phyloP scores from a whole-genome alignment of 1,140 invertebrate species.

The Polypedilum vanderplanki region DNA sequence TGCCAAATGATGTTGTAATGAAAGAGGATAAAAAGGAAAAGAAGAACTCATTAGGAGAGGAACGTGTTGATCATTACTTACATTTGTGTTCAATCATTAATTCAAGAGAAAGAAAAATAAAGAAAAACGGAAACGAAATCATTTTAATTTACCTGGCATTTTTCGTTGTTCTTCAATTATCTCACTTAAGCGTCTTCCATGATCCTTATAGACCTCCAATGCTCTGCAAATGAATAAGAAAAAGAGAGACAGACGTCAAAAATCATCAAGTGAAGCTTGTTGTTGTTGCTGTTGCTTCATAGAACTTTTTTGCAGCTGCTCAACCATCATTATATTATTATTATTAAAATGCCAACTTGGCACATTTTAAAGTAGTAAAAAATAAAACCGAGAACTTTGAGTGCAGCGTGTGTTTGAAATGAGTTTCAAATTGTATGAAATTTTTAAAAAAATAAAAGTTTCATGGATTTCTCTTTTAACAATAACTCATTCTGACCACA shows the following conservation, averaged over 20 bases:
- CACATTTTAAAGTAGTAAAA: not conserved
- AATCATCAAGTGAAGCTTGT: not conserved
- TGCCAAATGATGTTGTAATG: not conserved
- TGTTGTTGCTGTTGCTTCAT: not conserved
- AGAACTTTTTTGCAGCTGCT: not conserved
- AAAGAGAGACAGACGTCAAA: not conserved
- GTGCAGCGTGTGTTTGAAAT: not conserved
- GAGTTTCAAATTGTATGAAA: too few species aligned
- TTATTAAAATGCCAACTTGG: not conserved
- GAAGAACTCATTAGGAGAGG: not conserved
- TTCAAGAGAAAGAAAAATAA: too few species aligned
- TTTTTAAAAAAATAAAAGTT: not conserved
- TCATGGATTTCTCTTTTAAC: not conserved
- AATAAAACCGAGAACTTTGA: not conserved
- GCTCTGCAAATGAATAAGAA: conserved; percentile 50
- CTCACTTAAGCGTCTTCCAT: conserved; percentile 60
- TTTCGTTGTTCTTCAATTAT: conserved; percentile 63
- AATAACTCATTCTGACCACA: not conserved
- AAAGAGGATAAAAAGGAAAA: not conserved
- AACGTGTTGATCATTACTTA: not conserved
- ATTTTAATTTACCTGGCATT: conserved; percentile 44
- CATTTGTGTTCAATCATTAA: not conserved
- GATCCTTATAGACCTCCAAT: conserved; percentile 61
- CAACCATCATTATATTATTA: conserved; percentile 13
- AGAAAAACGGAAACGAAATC: not conserved